Base-by-base conservation (phyloP, 1,140 invertebrate species). In the Lethocerus indicus region DNA sequence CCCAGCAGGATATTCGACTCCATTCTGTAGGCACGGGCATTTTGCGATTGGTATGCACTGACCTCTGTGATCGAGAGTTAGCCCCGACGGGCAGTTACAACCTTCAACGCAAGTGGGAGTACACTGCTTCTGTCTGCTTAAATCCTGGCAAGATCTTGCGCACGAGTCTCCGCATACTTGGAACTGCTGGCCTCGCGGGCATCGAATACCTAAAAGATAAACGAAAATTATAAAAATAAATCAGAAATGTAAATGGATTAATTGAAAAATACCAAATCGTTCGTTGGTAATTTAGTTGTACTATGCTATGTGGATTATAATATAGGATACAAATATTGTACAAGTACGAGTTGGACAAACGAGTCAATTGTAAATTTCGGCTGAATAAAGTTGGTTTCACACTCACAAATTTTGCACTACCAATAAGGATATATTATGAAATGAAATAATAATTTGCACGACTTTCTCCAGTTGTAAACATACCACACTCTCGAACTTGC, bases 71-170 rank as follows among this genome's bases (percentile, higher is more conserved):
- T 82, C 73, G 23, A 91, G 62, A 1, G 84, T 76, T 61, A 81
- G 69, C 16, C 84, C 86, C 39, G 70, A 64, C 0, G 86, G 83
- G 62, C 88, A 93, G 51, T 83, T 83, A 63, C 88, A 92, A 1
- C 88, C 88, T 62, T 91, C 87, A 1, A 88, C 81, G 59, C 88
- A 92, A 28, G 67, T 68, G 14, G 71, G 68, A 36, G 64, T 66
- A 61, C 81, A 28, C 54, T 59, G n/a, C 47, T 55, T 20, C 52
- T 60, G 53, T 56, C 63, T 14, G 44, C 58, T 32, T 18, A 83
- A 63, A 62, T 84, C 81, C 3, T 68, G 57, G 57, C 86, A 89
- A 20, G 77, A 78, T 16, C 78, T 68, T 1, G 72, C 65, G 58
- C 85, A 88, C 4, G 79, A 76, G 60, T 82, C 78, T 2, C 79